Percentiles rank a stretch among this genome's conserved stretches.
These are phyloP conservation scores for Lemur catta DNA, from an alignment of 2,797 vertebrate species.

Conservation along the genomic window DNA sequence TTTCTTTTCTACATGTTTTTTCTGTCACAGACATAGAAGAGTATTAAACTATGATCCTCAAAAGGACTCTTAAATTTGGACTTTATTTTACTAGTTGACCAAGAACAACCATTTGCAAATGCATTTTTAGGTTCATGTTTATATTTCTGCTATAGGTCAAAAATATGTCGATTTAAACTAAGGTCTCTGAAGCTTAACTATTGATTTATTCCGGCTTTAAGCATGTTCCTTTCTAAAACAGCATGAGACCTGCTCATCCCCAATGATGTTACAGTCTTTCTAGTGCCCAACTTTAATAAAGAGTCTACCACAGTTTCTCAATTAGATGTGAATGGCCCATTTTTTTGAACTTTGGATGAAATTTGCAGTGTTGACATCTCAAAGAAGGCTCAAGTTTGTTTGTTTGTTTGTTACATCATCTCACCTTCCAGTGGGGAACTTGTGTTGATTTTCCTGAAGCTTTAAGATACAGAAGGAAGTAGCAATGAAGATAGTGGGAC, in stretches of 20 bases:
- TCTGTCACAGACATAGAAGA: background rate
- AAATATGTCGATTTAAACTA: background rate
- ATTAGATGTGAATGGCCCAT: background rate
- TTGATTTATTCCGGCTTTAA: background rate
- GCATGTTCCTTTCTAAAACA: background rate
- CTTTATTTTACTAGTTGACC: background rate
- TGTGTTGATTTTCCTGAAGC: background rate
- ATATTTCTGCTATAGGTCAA: background rate
- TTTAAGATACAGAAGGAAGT: background rate
- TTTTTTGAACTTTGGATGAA: background rate
- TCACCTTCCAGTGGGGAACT: background rate
- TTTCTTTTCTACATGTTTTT: background rate
- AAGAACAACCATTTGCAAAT: background rate
- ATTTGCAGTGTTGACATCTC: background rate
- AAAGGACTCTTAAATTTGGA: background rate
- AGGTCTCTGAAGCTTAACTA: conserved; percentile 5
- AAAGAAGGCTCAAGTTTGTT: background rate
- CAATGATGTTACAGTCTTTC: background rate
- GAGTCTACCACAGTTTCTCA: background rate
- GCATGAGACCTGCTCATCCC: background rate
- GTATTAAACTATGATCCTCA: background rate
- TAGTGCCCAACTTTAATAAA: background rate
- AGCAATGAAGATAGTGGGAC: background rate
- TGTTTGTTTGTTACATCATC: background rate
- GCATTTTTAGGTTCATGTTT: background rate